Base-by-base conservation (phyloP, 1,140 invertebrate species). In the Solenopsis fugax region DNA sequence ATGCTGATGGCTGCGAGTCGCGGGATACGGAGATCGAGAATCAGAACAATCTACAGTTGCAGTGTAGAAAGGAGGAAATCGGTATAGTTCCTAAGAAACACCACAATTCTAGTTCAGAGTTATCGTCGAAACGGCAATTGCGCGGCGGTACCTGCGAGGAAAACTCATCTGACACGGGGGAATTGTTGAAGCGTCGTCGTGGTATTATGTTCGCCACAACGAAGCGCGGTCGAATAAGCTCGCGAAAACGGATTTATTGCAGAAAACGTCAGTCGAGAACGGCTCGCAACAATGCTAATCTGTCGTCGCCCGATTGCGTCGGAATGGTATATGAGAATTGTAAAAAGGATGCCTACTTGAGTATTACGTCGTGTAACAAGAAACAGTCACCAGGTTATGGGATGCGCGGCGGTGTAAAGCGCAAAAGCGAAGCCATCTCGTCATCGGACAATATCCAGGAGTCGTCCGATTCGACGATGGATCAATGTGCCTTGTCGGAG, bases 321-420 rank as follows among this genome's bases (percentile, higher is more conserved):
- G 80, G 34, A 4, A 64, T 91, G 0, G 87, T 92, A n/a, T 89
- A 89, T 60, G 94, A 94, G 77, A 94, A 94, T 62, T 94, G 92
- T 75, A 94, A 94, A 82, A 94, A 94, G 3, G 93, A 93, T 29
- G 72, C 88, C 37, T 93, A 91, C 67, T 86, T 92, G 50, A 92
- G 81, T 90, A 92, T 92, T 85, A 92, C 81, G 4, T 73, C 67
- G 24, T 91, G 88, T 73, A 88, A 85, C 62, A 88, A 85, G 67
- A 92, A 90, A 34, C 87, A 87, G 37, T 67, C 81, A 6, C 54
- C 52, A 13, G 18, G 37, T 12, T 16, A 37, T 12, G 80, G 10
- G 12, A 18, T 82, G 48, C 80, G 80, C 48, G 82, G 58, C 2
- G 48, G 54, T 10, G 64, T 72, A 0, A 91, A 92, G 16, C 88